These are phyloP conservation scores for Papilio glaucus DNA, from an alignment of 1,140 invertebrate species.

Conservation along the genomic window DNA sequence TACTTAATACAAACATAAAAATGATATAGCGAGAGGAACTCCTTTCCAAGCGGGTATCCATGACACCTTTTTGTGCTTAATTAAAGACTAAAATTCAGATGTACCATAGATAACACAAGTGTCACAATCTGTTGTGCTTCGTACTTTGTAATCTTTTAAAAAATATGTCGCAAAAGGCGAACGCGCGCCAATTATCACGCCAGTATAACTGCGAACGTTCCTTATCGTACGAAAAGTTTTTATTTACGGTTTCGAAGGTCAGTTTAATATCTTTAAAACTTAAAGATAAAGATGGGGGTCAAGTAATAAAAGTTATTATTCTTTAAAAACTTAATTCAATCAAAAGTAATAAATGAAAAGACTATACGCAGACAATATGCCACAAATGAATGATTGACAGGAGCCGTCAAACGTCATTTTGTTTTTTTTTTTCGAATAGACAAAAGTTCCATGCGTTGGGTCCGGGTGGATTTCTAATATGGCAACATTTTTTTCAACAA, in stretches of 20 bases:
- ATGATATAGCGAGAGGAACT: too few species aligned
- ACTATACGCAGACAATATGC: too few species aligned
- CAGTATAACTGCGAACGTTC: background rate
- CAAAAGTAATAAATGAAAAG: background rate
- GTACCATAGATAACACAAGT: background rate
- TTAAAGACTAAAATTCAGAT: background rate
- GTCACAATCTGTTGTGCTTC: too few species aligned
- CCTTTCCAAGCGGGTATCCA: too few species aligned
- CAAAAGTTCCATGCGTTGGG: background rate
- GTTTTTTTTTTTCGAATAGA: background rate
- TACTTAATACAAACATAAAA: too few species aligned
- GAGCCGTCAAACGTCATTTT: background rate
- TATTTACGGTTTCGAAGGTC: slow-evolving; percentile 14
- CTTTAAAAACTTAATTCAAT: background rate
- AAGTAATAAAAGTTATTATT: slow-evolving; percentile 10
- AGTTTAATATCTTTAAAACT: background rate
- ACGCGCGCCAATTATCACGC: too few species aligned
- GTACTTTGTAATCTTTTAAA: slow-evolving; percentile 1
- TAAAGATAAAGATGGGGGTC: slow-evolving; percentile 12
- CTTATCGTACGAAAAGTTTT: background rate
- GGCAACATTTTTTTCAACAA: background rate
- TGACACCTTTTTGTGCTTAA: too few species aligned
- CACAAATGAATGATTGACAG: background rate
- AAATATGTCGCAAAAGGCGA: slow-evolving; percentile 5
- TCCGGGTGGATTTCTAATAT: background rate